Conservation (phyloP, 2,113 vertebrate genomes). For the Rhinogobius similis region DNA sequence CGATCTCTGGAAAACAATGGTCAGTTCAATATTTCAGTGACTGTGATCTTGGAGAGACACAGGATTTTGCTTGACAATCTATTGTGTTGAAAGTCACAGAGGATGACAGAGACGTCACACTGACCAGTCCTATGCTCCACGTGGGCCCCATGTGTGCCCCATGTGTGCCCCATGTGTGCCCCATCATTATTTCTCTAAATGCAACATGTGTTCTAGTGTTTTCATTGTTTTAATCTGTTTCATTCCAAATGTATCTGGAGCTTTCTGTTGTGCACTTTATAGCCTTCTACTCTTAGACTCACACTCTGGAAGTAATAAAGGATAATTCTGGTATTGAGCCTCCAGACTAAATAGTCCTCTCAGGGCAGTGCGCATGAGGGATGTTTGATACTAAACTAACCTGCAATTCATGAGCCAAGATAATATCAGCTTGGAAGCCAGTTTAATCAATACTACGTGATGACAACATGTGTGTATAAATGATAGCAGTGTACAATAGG, state of each 20-base stretch:
- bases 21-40: neutral
- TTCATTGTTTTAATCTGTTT: conserved; percentile 12
- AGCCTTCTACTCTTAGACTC: neutral
- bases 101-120: conserved; percentile 20
- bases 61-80: neutral
- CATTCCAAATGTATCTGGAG: neutral
- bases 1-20: neutral
- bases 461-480: neutral
- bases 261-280: neutral
- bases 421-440: conserved; percentile 36
- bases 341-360: conserved; percentile 40
- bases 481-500: neutral
- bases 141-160: no score
- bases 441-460: conserved; percentile 42
- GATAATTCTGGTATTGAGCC: conserved; percentile 40
- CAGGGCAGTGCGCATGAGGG: conserved; percentile 1
- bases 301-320: conserved; percentile 16
- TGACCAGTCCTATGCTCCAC: conserved; percentile 64
- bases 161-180: conserved; percentile 72
- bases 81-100: conserved; percentile 24
- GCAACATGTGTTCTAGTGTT: neutral
- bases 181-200: conserved; percentile 5
- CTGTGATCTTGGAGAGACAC: neutral
- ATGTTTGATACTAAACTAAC: conserved; percentile 33
- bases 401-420: conserved; percentile 52